Evolutionary conservation across 2,888 invertebrate genomes (phyloP).

Genomic region (Dynastes hyllus): DNA sequence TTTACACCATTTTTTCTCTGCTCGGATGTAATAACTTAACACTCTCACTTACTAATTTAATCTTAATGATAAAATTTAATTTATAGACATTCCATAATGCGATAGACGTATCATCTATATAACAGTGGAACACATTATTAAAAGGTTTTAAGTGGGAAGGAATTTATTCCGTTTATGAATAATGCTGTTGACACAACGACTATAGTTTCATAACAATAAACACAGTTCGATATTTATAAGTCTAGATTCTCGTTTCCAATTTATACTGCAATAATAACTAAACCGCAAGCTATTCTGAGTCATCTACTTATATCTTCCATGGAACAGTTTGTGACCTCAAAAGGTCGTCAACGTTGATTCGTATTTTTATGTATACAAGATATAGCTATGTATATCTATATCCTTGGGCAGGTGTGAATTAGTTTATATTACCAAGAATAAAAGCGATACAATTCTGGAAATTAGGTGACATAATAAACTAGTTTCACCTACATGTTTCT

Average conservation of each 20-base stretch:
- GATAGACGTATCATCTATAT: background rate
- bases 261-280: background rate
- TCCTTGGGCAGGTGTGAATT: background rate
- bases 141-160: background rate
- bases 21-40: background rate
- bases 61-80: conserved; percentile 3
- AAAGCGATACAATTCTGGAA: too few species aligned
- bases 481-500: too few species aligned
- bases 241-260: background rate
- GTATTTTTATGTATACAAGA: background rate
- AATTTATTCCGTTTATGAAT: background rate
- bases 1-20: background rate
- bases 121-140: background rate
- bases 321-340: conserved; percentile 23
- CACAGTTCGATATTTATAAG: background rate
- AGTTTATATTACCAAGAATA: background rate
- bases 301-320: background rate
- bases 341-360: conserved; percentile 32
- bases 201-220: background rate
- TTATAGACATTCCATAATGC: background rate
- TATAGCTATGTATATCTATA: background rate
- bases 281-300: background rate
- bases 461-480: too few species aligned
- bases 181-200: background rate
- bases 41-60: background rate